These are phyloP conservation scores for Colistium nudipinnis DNA, from an alignment of 2,113 vertebrate genomes.

Conservation along the genomic window DNA sequence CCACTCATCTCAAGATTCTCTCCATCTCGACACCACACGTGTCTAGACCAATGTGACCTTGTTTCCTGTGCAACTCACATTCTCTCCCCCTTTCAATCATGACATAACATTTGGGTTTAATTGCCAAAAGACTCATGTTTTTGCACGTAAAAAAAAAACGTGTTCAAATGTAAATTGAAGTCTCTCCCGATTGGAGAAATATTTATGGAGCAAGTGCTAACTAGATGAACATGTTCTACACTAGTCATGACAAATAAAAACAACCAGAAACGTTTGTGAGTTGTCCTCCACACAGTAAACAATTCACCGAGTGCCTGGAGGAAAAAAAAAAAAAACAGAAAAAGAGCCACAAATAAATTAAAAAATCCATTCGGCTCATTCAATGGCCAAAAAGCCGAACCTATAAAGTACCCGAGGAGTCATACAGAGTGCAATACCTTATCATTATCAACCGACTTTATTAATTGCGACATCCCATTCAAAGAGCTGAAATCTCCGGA, in stretches of 20 bases:
- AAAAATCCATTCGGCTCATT: neutral
- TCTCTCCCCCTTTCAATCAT: no score
- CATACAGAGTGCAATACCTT: slow-evolving; percentile 14
- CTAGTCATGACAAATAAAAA: neutral
- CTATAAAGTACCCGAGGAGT: slow-evolving; percentile 14
- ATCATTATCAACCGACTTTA: slow-evolving; percentile 17
- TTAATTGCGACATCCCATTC: slow-evolving; percentile 20
- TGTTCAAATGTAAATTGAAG: no score
- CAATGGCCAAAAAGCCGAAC: slow-evolving; percentile 6
- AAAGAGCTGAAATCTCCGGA: slow-evolving; percentile 7
- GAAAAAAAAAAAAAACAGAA: neutral
- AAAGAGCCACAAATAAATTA: no score
- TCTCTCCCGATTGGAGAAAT: no score
- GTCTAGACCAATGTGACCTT: no score
- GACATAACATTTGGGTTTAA: no score
- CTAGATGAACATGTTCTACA: slow-evolving; percentile 7
- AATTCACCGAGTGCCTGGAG: slow-evolving; percentile 3
- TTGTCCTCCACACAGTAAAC: slow-evolving; percentile 10
- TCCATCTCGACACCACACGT: no score
- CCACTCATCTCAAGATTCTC: no score
- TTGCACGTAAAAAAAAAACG: no score
- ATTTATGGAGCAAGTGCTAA: neutral
- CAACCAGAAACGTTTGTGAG: neutral
- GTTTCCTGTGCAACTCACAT: no score
- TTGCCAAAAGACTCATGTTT: no score